phyloP scores from a whole-genome alignment of 2,113 vertebrate genomes.

The Tautogolabrus adspersus region DNA sequence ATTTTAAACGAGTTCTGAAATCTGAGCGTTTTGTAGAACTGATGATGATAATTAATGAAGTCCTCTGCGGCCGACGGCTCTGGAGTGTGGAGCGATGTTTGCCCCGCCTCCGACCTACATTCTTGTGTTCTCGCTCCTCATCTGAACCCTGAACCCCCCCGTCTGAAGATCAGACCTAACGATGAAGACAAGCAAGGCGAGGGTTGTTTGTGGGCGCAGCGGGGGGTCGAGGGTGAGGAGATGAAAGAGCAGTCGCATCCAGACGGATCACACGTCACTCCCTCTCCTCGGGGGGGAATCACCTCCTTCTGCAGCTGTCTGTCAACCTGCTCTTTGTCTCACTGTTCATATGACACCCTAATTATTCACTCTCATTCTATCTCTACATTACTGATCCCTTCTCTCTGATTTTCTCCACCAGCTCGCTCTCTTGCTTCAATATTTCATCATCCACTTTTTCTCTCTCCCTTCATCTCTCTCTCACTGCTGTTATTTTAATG shows the following conservation, averaged over 20 bases:
- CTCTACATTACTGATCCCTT: slow-evolving; percentile 12
- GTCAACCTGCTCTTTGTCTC: slow-evolving; percentile 46
- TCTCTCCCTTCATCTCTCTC: too few species aligned
- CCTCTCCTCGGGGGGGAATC: slow-evolving; percentile 23
- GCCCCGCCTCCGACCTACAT: not conserved
- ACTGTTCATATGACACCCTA: not conserved
- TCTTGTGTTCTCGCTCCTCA: not conserved
- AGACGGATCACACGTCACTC: slow-evolving; percentile 34
- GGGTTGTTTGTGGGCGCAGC: not conserved
- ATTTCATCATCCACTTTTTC: slow-evolving; percentile 26
- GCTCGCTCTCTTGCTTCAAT: slow-evolving; percentile 11
- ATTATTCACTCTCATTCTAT: slow-evolving; percentile 2
- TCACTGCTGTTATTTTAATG: not conserved
- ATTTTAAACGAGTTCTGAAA: slow-evolving; percentile 28
- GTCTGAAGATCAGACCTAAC: slow-evolving; percentile 2
- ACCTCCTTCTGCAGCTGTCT: slow-evolving; percentile 14
- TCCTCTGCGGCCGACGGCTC: slow-evolving; percentile 14
- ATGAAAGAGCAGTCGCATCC: slow-evolving; percentile 21
- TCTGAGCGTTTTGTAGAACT: slow-evolving; percentile 24
- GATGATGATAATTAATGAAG: slow-evolving; percentile 40
- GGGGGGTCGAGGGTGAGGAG: not conserved
- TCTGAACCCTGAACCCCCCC: slow-evolving; percentile 6
- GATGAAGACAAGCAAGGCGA: not conserved
- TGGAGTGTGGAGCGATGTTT: not conserved
- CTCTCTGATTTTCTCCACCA: not conserved